phyloP scores from a whole-genome alignment of 2,888 invertebrate genomes.

The Catotricha subobsoleta region DNA sequence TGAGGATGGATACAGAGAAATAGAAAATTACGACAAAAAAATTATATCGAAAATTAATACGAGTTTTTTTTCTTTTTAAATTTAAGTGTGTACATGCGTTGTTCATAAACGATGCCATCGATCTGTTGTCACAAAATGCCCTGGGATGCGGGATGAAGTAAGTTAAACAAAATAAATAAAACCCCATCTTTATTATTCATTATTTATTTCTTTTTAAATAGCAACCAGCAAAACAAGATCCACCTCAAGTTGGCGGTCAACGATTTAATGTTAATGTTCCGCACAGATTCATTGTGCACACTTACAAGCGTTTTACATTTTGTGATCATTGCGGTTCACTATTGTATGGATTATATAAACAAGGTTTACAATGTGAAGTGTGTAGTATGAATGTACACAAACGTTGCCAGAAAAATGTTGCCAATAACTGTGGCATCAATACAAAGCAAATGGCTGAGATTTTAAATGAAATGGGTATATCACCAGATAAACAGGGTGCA shows the following conservation, averaged over 20 bases:
- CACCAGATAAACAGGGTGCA: slow-evolving; percentile 65
- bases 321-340: slow-evolving; percentile 99
- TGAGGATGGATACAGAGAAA: too few relatives aligned
- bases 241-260: slow-evolving; percentile 42
- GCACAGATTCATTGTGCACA: slow-evolving; percentile 90
- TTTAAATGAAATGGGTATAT: slow-evolving; percentile 78
- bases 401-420: slow-evolving; percentile 96
- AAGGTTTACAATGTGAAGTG: slow-evolving; percentile 92
- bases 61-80: slow-evolving; percentile 9
- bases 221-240: slow-evolving; percentile 30
- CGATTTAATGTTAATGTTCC: slow-evolving; percentile 98
- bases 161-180: slow-evolving; percentile 15
- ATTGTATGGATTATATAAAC: slow-evolving; percentile 87
- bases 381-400: slow-evolving; percentile 98
- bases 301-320: slow-evolving; percentile 94
- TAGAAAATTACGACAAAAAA: too few relatives aligned
- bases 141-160: slow-evolving; percentile 85
- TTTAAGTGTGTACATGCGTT: slow-evolving; percentile 93
- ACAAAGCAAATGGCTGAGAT: slow-evolving; percentile 92
- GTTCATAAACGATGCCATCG: slow-evolving; percentile 98
- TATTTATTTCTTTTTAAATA: slow-evolving; percentile 1
- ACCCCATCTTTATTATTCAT: background rate
- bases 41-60: too few relatives aligned
- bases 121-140: slow-evolving; percentile 95
- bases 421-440: slow-evolving; percentile 98